These are phyloP conservation scores for Leptinotarsa haldemani DNA, from an alignment of 2,888 invertebrate species.

Conservation along the genomic window DNA sequence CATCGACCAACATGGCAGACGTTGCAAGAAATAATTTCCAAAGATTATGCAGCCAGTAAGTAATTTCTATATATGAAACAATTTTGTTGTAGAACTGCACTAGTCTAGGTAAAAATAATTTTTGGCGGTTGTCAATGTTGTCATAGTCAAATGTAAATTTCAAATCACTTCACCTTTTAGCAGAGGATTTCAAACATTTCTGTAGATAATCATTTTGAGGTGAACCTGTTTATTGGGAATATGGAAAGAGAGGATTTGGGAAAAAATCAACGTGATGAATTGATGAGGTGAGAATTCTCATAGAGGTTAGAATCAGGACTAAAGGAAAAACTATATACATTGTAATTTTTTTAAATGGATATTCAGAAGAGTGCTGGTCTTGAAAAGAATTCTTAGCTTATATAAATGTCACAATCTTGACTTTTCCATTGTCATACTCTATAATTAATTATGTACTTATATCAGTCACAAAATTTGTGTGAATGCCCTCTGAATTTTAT, in stretches of 20 bases:
- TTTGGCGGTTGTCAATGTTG: background rate
- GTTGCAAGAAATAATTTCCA: slow-evolving; percentile 15
- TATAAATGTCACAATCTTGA: background rate
- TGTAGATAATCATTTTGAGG: no score
- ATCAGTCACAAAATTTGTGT: no score
- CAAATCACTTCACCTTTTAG: background rate
- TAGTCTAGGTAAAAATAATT: background rate
- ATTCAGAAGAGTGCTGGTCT: background rate
- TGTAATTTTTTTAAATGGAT: background rate
- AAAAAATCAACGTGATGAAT: background rate
- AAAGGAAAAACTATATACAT: background rate
- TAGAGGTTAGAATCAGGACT: background rate
- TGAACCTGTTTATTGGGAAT: background rate
- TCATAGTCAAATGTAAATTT: background rate
- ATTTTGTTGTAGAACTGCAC: background rate
- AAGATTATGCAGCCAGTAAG: slow-evolving; percentile 14
- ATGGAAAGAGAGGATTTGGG: no score
- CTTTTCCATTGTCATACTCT: background rate
- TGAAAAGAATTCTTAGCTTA: background rate
- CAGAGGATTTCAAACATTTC: background rate
- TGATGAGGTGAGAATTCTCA: background rate
- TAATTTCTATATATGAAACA: background rate
- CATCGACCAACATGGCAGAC: slow-evolving; percentile 15
- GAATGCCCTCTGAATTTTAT: no score
- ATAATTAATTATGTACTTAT: background rate